Evolutionary conservation across 2,888 invertebrate genomes (phyloP), one percentile per base, ranked within the genome.

Genomic region (Drosophila fulvimacula): DNA sequence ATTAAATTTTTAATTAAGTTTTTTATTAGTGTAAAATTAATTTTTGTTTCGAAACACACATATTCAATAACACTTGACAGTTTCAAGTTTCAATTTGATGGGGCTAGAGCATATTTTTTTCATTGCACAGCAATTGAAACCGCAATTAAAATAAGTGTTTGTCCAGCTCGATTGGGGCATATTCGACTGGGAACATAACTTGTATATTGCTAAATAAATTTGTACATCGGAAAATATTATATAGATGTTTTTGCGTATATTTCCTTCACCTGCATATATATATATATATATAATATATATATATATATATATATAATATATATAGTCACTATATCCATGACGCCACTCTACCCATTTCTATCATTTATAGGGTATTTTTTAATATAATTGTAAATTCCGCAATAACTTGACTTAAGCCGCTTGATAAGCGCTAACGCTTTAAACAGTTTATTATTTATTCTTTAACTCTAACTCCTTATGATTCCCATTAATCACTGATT

Each of bases 11-110:
- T 30, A 11, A 48, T 48, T 17, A 30, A 17, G 3, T 17, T 30
- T 48, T 27, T 46, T 30, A 46, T 5, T 46, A 2, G 13, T 1
- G 1, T 32, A 7, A 30, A 32, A 32, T 32, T 17, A 15, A n/a
- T 10, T 49, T 46, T 49, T 7, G 6, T 32, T 49, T 30, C 30
- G 6, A 13, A 19, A 19, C 6, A 3, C 32, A 32, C n/a, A 13
- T 34, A 34, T 49, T 49, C 32, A 32, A 32, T 32, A 49, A 15
- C 32, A 17, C 49, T 49, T 34, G 9, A 49, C 15, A 32, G 32
- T 49, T 49, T 49, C 9, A 46, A 46, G 11, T 13, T 32, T 19
- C 32, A 13, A 7, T 4, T 49, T 6, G n/a, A 34, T 13, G 17
- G 30, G 17, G 17, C 11, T 48, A 30, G 6, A 48, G 17, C 32